phyloP scores from a whole-genome alignment of 2,797 vertebrate species.

The Microhierax caerulescens region DNA sequence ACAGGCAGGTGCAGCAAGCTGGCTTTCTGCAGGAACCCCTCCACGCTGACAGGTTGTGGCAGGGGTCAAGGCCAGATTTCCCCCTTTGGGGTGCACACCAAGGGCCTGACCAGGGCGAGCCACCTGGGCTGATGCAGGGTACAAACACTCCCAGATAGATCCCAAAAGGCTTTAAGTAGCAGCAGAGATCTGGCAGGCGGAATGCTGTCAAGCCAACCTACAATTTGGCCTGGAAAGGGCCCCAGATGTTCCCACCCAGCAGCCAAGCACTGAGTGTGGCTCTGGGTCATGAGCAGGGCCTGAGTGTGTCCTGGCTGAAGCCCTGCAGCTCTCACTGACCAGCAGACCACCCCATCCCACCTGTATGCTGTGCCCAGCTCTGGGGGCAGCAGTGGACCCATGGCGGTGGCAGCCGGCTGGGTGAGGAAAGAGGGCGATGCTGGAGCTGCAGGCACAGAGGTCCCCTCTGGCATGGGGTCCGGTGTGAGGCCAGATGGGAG shows the following conservation, averaged over 20 bases:
- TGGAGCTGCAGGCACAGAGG: neutral
- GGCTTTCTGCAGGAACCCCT: neutral
- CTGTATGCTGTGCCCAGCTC: no score
- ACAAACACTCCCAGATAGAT: neutral
- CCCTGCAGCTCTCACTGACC: neutral
- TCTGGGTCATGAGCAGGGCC: neutral
- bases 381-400: neutral
- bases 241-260: neutral
- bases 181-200: neutral
- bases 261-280: neutral
- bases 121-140: neutral
- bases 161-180: neutral
- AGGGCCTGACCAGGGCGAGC: neutral
- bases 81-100: neutral
- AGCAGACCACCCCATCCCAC: neutral
- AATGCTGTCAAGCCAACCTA: neutral
- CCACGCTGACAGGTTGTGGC: neutral
- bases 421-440: accelerated
- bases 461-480: neutral
- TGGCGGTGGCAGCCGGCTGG: neutral
- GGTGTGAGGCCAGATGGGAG: neutral
- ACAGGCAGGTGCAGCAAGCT: accelerated
- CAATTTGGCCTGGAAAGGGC: neutral
- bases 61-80: neutral
- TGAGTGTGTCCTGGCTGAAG: neutral